phyloP scores from a whole-genome alignment of 2,888 invertebrate species.

The Clitarchus hookeri region DNA sequence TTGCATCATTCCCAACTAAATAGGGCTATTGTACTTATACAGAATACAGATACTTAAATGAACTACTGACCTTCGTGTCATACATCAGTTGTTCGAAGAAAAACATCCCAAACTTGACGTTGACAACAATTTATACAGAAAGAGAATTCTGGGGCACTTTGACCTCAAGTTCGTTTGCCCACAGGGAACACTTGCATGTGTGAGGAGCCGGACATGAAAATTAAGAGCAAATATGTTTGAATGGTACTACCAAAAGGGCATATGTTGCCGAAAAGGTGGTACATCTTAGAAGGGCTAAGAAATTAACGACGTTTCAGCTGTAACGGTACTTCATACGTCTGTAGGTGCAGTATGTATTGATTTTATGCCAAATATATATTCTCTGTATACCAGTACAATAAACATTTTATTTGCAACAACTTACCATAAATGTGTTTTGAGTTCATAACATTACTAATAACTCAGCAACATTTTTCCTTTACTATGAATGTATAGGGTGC shows the following conservation, averaged over 20 bases:
- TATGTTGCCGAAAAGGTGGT: background rate
- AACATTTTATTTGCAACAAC: constrained; percentile 46
- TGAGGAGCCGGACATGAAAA: too few species aligned
- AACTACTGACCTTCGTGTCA: too few species aligned
- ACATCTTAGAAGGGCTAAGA: background rate
- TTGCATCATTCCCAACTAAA: background rate
- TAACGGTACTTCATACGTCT: background rate
- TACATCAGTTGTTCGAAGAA: constrained; percentile 10
- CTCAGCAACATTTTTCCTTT: constrained; percentile 38
- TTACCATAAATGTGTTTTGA: constrained; percentile 43
- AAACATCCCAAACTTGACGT: background rate
- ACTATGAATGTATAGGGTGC: constrained; percentile 41
- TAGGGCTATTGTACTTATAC: too few species aligned
- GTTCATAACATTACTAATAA: constrained; percentile 40
- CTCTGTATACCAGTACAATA: constrained; percentile 47
- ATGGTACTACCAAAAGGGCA: background rate
- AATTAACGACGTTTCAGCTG: background rate
- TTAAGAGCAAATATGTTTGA: too few species aligned
- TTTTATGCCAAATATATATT: constrained; percentile 47
- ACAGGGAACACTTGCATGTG: background rate
- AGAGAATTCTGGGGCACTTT: background rate
- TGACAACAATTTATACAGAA: background rate
- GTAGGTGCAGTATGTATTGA: constrained; percentile 38
- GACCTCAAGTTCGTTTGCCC: background rate
- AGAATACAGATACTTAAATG: too few species aligned